Evolutionary conservation across 2,797 vertebrate species (phyloP), one percentile per base, ranked within the genome.

Genomic region (Eutrigla gurnardus): DNA sequence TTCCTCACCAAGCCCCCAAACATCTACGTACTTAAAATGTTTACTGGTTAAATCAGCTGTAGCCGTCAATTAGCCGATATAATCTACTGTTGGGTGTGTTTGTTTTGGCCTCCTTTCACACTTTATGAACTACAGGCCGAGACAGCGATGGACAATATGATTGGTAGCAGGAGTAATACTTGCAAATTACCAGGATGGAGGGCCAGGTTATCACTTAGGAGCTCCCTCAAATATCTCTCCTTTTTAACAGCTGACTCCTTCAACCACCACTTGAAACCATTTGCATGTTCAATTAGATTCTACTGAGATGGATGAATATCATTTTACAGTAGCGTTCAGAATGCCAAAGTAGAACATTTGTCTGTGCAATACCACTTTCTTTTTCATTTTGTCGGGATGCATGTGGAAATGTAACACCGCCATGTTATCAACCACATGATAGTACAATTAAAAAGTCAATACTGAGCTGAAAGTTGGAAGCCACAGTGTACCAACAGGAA

Each of bases 401-500:
- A 37, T 25, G 25, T 25, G 25, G 47, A 54, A 42, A 63, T 35
- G 11, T 18, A 15, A 45, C 7, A 10, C 39, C 33, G 32, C 50
- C 35, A 68, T 45, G 37, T 36, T 35, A 53, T 60, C 42, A 47
- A 17, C 12, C 25, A 35, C 39, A 54, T 52, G 33, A 66, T 32
- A n/a, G 17, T 1, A 32, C 42, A 33, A 65, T 70, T 63, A 59
- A 54, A 63, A 60, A 35, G 36, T 60, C 58, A 37, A 53, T 6
- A 65, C 46, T 10, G 42, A 66, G 49, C 39, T 35, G n/a, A 61
- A 65, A 71, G 68, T 64, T 32, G 3, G 6, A 52, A 42, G 46
- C 40, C 12, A n/a, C 36, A n/a, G 42, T 62, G 13, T 10, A 18
- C 33, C 32, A 35, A 75, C 40, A 77, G 55, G 70, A 85, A 73